phyloP scores from a whole-genome alignment of 1,140 invertebrate species.

The Macrobrachium nipponense region DNA sequence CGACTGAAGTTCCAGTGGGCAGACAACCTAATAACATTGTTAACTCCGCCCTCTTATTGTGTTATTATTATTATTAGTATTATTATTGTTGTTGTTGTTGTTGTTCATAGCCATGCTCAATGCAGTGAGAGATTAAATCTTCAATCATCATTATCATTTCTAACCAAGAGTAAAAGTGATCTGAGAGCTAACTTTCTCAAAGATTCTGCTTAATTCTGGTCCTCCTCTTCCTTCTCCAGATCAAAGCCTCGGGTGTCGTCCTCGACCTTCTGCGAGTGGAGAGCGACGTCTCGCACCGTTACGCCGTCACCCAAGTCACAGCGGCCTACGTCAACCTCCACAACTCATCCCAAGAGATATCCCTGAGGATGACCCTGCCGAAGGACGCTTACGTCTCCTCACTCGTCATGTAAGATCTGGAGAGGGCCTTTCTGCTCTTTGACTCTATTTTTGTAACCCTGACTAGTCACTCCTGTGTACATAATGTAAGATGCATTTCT shows the following conservation, averaged over 20 bases:
- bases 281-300: conserved; percentile 10
- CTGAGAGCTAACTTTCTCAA: too few relatives aligned
- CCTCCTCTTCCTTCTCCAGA: neutral
- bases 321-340: conserved; percentile 2
- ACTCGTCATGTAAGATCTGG: conserved; percentile 14
- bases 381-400: conserved; percentile 30
- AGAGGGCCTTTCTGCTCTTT: too few relatives aligned
- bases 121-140: too few relatives aligned
- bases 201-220: neutral
- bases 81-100: too few relatives aligned
- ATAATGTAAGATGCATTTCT: neutral
- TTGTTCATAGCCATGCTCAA: too few relatives aligned
- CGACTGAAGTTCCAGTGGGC: too few relatives aligned
- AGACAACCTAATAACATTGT: too few relatives aligned
- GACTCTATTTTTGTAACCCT: neutral
- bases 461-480: neutral
- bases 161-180: too few relatives aligned
- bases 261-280: neutral
- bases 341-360: neutral
- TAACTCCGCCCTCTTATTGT: too few relatives aligned
- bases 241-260: neutral
- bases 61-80: too few relatives aligned
- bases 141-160: too few relatives aligned
- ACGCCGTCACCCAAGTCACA: conserved; percentile 6
- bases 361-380: conserved; percentile 3